Evolutionary conservation across 2,888 invertebrate genomes (phyloP).

Genomic region (Eristalinus aeneus): DNA sequence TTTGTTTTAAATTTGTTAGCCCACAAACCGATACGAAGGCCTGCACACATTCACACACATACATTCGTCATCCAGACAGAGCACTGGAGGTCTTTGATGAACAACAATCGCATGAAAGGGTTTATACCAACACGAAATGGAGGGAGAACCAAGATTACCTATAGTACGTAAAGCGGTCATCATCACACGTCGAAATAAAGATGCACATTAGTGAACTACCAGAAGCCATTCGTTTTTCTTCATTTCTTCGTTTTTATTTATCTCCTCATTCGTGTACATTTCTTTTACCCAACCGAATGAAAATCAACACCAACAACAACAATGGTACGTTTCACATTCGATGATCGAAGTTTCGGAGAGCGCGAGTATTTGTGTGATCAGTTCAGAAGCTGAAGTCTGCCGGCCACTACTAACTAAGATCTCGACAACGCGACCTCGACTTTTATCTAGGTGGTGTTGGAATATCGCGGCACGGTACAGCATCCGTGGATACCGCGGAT

Average conservation of each 20-base stretch:
- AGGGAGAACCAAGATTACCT: conserved; percentile 53
- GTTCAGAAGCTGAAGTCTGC: conserved; percentile 46
- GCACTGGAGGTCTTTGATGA: conserved; percentile 52
- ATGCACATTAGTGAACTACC: conserved; percentile 65
- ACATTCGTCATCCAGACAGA: neutral
- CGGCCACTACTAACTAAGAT: conserved; percentile 7
- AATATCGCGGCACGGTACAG: conserved; percentile 34
- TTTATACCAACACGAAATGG: conserved; percentile 22
- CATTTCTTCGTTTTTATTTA: conserved; percentile 42
- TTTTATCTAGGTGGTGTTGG: conserved; percentile 48
- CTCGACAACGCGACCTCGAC: conserved; percentile 52
- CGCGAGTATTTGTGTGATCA: conserved; percentile 22
- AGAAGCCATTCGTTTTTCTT: conserved; percentile 39
- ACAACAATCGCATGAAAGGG: conserved; percentile 58
- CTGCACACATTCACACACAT: neutral
- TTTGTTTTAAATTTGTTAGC: conserved; percentile 73
- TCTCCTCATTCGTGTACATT: conserved; percentile 40
- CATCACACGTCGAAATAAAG: conserved; percentile 67
- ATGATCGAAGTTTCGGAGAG: conserved; percentile 44
- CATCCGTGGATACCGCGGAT: conserved; percentile 42
- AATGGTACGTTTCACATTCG: conserved; percentile 20
- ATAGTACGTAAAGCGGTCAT: conserved; percentile 66
- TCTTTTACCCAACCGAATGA: conserved; percentile 63
- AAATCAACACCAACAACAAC: conserved; percentile 49
- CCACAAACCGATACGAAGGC: conserved; percentile 39